Evolutionary conservation across 2,888 invertebrate species (phyloP).

Genomic region (Perdita meconis): DNA sequence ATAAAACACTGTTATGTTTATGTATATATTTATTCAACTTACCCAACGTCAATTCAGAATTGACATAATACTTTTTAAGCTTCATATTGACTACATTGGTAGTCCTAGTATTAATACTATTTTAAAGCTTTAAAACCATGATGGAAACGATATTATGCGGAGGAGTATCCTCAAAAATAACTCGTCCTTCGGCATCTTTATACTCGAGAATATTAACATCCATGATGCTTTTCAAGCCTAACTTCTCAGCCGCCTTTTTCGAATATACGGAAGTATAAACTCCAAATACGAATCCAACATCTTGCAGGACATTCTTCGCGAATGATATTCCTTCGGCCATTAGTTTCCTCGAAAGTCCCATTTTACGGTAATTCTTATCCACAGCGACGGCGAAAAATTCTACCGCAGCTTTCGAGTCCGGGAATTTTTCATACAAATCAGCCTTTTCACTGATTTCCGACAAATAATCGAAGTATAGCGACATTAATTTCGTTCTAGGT

Average conservation of each 20-base stretch:
- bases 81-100: no score
- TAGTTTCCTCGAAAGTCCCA: constrained; percentile 62
- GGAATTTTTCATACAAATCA: constrained; percentile 54
- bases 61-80: no score
- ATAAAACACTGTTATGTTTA: no score
- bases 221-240: constrained; percentile 23
- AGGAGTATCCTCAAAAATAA: constrained; percentile 40
- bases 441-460: constrained; percentile 59
- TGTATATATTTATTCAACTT: no score
- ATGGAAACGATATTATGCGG: constrained; percentile 47
- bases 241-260: constrained; percentile 2
- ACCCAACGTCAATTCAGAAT: no score
- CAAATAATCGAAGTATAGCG: constrained; percentile 66
- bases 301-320: constrained; percentile 29
- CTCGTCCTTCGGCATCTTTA: neutral
- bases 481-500: constrained; percentile 48
- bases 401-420: constrained; percentile 46
- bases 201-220: constrained; percentile 43
- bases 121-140: constrained; percentile 15
- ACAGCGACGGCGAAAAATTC: constrained; percentile 73
- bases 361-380: constrained; percentile 61
- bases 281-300: constrained; percentile 50
- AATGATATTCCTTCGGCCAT: constrained; percentile 53
- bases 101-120: neutral
- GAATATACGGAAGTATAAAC: constrained; percentile 36